A percentile compares a stretch with the other conserved stretches of the same genome.
phyloP scores from a whole-genome alignment of 1,140 invertebrate species.

The Prorops nasuta region DNA sequence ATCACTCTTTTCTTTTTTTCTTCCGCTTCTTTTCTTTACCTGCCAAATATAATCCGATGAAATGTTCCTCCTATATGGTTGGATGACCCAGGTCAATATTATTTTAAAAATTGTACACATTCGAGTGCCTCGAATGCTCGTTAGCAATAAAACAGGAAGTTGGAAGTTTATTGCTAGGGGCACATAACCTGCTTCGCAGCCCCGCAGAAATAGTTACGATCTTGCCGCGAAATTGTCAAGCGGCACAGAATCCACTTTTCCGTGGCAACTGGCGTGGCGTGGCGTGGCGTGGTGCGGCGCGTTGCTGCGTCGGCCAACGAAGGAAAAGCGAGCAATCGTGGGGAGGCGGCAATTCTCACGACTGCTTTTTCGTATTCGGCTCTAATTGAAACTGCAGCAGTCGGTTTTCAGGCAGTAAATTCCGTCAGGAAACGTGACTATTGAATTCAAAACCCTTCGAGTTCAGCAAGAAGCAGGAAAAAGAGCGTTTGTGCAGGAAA shows the following conservation, averaged over 20 bases:
- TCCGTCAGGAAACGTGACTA: background rate
- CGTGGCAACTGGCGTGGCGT: background rate
- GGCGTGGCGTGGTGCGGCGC: no score
- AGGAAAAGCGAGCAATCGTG: background rate
- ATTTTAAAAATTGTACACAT: no score
- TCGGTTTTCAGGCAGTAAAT: background rate
- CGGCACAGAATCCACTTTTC: background rate
- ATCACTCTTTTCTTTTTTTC: no score
- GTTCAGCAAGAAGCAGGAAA: no score
- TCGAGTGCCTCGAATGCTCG: no score
- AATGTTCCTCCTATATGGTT: no score
- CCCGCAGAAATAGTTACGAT: background rate
- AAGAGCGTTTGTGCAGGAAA: no score
- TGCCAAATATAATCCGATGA: no score
- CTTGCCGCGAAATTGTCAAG: background rate
- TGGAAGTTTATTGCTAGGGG: no score
- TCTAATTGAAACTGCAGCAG: background rate
- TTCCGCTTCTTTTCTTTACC: no score
- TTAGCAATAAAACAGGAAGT: no score
- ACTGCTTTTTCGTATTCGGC: background rate
- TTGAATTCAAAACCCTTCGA: background rate
- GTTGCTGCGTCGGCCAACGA: background rate
- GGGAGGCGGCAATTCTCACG: background rate
- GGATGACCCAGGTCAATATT: no score
- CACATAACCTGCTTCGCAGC: background rate